phyloP scores from a whole-genome alignment of 1,140 invertebrate species.

The Antheraea mylitta region DNA sequence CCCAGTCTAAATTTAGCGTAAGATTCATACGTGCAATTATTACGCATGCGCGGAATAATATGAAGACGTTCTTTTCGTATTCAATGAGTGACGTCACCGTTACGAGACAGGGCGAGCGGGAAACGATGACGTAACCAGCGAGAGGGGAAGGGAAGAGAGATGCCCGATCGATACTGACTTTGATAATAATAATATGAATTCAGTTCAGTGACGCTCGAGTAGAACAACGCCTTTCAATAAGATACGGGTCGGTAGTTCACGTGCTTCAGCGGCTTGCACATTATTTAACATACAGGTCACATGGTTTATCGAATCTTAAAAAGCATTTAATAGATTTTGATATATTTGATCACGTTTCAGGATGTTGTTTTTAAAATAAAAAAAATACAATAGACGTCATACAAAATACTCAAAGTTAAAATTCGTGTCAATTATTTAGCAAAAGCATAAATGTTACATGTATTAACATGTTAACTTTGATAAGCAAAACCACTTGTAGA shows the following conservation, averaged over 20 bases:
- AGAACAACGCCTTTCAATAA: slow-evolving; percentile 54
- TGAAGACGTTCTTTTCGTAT: slow-evolving; percentile 51
- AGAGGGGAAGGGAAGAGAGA: slow-evolving; percentile 35
- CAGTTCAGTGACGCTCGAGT: slow-evolving; percentile 57
- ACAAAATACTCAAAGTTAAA: too few species aligned
- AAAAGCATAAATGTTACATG: too few species aligned
- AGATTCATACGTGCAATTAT: slow-evolving; percentile 19
- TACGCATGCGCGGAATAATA: slow-evolving; percentile 53
- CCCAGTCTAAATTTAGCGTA: slow-evolving; percentile 36
- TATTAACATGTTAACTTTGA: too few species aligned
- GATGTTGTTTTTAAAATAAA: background rate
- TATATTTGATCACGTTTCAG: background rate
- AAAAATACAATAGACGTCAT: background rate
- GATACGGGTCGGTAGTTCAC: slow-evolving; percentile 60
- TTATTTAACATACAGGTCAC: slow-evolving; percentile 8
- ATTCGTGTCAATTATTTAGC: too few species aligned
- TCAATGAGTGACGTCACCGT: slow-evolving; percentile 50
- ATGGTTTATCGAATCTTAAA: background rate
- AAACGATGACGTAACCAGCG: slow-evolving; percentile 54
- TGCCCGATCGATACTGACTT: slow-evolving; percentile 45
- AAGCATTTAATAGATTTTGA: background rate
- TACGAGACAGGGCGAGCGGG: slow-evolving; percentile 24
- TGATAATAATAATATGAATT: slow-evolving; percentile 52
- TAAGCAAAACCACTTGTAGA: too few species aligned
- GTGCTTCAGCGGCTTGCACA: slow-evolving; percentile 6